Percentiles rank a stretch among this genome's conserved stretches.
Conservation (phyloP, 2,797 vertebrate species). For the Schizothorax lantsangensis region DNA sequence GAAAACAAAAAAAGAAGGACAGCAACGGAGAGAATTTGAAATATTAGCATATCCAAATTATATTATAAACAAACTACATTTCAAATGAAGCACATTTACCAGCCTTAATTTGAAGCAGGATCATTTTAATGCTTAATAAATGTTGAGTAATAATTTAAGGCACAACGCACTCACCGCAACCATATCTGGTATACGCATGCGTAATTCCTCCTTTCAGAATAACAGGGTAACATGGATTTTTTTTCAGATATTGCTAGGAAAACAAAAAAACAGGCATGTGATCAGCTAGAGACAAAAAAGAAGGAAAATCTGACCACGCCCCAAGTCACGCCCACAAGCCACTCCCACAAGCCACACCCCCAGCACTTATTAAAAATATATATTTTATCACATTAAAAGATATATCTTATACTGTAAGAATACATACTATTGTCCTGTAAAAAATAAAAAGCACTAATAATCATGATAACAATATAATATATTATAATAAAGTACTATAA, state of each 20-base stretch:
- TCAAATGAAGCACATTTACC: background rate
- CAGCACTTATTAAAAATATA: no score
- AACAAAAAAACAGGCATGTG: constrained; percentile 26
- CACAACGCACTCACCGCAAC: background rate
- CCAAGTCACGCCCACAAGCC: no score
- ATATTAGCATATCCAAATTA: background rate
- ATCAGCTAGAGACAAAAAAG: no score
- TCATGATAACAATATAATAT: no score
- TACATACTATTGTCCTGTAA: no score
- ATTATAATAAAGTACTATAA: no score
- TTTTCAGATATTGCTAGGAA: constrained; percentile 38
- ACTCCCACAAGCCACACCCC: no score
- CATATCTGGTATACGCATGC: background rate
- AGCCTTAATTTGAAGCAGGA: background rate
- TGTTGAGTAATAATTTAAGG: background rate
- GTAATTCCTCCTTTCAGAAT: background rate
- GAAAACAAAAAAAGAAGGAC: constrained; percentile 50
- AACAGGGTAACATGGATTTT: background rate
- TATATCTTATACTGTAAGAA: no score
- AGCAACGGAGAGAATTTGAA: background rate
- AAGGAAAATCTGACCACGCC: no score
- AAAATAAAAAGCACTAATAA: no score
- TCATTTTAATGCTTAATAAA: background rate
- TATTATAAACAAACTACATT: background rate
- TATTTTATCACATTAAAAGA: no score